Base-by-base conservation (phyloP, 2,797 vertebrate genomes). In the Thaleichthys pacificus region DNA sequence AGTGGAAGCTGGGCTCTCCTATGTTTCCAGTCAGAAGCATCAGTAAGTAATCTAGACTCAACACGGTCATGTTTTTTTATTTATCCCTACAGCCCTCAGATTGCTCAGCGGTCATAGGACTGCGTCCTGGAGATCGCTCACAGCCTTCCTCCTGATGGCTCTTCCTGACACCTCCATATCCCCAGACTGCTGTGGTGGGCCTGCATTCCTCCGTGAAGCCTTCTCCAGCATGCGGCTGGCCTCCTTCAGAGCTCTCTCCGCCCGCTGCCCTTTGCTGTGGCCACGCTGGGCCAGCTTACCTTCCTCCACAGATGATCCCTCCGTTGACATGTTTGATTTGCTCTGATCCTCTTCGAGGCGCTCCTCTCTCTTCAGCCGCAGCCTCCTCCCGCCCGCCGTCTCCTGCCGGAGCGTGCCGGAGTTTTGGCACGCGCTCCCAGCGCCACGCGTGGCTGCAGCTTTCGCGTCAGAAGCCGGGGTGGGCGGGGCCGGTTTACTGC, bases 321-420 rank as follows among this genome's bases (percentile, higher is more conserved):
- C 76, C 21, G 83, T 86, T 80, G 91, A 84, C 54, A 77, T 82
- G 77, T 88, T 86, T 73, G 77, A 74, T 80, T 87, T 92, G 73
- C 82, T 75, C 0, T 85, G 78, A 79, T 92, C 93, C 81, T 92
- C 92, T 60, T 92, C 83, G 0, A 90, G 83, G 62, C 86, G 82
- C 70, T 85, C 89, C 1, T 11, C 56, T 71, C 92, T 90, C 30
- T 62, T 87, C 70, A 93, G 70, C 76, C 79, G 89, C 63, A 86
- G 87, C 58, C 80, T n/a, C 78, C 85, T 80, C 51, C 80, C 60
- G 75, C 78, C 75, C 0, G 22, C 75, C 0, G 22, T 0, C 56
- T 83, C 82, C n/a, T 74, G 83, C 61, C 79, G 90, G 5, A 74
- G 62, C 38, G 65, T 57, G 65, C 5, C 64, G 70, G 51, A 75